Base-by-base conservation (phyloP, 2,888 invertebrate genomes). In the Lysandra bellargus region DNA sequence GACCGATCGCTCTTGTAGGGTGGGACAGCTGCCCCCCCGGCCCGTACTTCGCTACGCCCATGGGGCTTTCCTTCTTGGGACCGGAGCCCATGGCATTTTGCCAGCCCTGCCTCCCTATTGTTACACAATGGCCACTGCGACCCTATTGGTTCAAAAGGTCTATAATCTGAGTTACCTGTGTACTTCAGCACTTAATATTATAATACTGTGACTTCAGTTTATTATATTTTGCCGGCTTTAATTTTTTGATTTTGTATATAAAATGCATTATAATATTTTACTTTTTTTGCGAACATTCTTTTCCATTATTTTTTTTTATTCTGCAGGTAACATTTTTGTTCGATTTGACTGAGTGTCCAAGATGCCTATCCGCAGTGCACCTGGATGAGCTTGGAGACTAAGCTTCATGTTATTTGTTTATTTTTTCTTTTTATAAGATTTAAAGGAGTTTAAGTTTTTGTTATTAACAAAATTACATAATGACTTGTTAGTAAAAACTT, bases 341-440 rank as follows among this genome's bases (percentile, higher is more conserved):
- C 82, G 95, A 95, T 80, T 91, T 95, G 80, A 82, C 91, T 0
- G 92, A 93, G 80, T 95, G 95, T 81, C 95, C 95, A 4, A 88
- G 91, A 9, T 95, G 95, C 85, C 91, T 89, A 80, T 92, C 92
- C 14, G 82, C 91, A 37, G 86, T 87, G 30, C 93, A 90, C 82
- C 83, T 94, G 80, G 94, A 94, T 84, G 94, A 94, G 85, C 81
- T 80, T 79, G 86, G 84, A 81, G 79, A 81, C 64, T 80, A 73
- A 49, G 44, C 17, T 72, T 80, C 60, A 33, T 79, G 77, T 79
- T 79, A 79, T 17, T 74, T 80, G 75, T 79, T 77, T 30, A 7
- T 76, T 60, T 79, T 69, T 33, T 44, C 17, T 69, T 44, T 72
- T 75, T 76, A 3, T 69, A 14, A 9, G 49, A 17, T 17, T 57